Conservation (phyloP, 2,888 invertebrate genomes). For the Desoria tigrina region DNA sequence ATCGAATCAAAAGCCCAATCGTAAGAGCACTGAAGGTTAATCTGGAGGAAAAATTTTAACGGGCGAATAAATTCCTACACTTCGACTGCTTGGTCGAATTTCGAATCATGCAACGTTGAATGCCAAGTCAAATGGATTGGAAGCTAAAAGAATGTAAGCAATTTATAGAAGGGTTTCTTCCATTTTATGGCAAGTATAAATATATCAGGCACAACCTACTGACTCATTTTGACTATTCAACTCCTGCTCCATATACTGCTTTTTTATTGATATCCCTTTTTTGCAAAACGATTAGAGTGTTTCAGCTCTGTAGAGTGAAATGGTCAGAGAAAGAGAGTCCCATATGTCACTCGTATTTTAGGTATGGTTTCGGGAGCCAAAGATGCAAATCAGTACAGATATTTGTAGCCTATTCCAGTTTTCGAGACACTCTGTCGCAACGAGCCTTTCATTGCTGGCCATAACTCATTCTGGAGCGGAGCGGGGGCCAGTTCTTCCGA, state of each 20-base stretch:
- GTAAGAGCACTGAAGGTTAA: neutral
- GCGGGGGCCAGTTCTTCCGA: too few relatives aligned
- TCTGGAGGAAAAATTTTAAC: slow-evolving; percentile 10
- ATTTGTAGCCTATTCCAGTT: neutral
- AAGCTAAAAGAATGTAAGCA: slow-evolving; percentile 21
- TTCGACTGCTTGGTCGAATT: neutral
- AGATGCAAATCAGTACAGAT: slow-evolving; percentile 14
- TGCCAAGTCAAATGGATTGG: slow-evolving; percentile 21
- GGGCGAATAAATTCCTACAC: neutral
- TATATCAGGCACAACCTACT: neutral
- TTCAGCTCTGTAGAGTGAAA: slow-evolving; percentile 5
- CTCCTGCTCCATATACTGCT: neutral
- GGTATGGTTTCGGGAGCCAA: neutral
- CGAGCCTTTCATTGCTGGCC: too few relatives aligned
- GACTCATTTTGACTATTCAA: too few relatives aligned
- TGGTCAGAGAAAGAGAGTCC: slow-evolving; percentile 12
- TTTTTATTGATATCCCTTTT: slow-evolving; percentile 19
- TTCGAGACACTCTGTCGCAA: neutral
- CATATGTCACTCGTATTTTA: slow-evolving; percentile 14
- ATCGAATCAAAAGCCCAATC: neutral
- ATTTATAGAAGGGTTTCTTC: slow-evolving; percentile 6
- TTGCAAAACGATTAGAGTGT: slow-evolving; percentile 13
- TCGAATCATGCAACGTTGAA: neutral
- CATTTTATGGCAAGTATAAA: slow-evolving; percentile 13
- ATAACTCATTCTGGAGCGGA: too few relatives aligned